Base-by-base conservation (phyloP, 2,888 invertebrate genomes). In the Lithophane ornitopus region DNA sequence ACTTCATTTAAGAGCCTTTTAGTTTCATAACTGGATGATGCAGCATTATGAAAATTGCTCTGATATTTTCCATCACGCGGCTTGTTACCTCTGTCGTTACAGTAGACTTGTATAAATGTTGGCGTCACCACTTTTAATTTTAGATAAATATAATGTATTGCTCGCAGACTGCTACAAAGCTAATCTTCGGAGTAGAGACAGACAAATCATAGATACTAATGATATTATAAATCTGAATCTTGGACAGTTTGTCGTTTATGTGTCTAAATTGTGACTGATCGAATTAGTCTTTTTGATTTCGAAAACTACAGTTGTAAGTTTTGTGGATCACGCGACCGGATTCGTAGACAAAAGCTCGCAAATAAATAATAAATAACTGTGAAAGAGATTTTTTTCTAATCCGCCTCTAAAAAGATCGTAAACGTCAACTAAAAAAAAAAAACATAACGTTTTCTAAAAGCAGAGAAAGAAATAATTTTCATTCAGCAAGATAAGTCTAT, bases 1-100 rank as follows among this genome's bases (percentile, higher is more conserved):
- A 65, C 65, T 75, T 65, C 41, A 46, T 76, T 69, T 68, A 44
- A 76, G 73, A 22, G 61, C 52, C 46, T 73, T 75, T 76, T 78
- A 74, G 52, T 56, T 63, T 59, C 67, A 70, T 75, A 79, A 77
- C 73, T 70, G 52, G 73, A 77, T 87, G 82, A 85, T 74, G 61
- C 28, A 44, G 85, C 82, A 69, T 70, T 87, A 81, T 87, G 73
- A 75, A 87, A 87, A 79, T 85, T 75, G 56, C 63, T 56, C 70
- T 19, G 56, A 74, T 78, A 78, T 76, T 76, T 76, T 74, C 67
- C 28, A 75, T 72, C 74, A 39, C 70, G 63, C 46, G 39, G 28
- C 44, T 71, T 72, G 62, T 76, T 73, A 74, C 41, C 62, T 26
- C 49, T 14, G 54, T 52, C 46, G 41, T 41, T 61, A 74, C 46